Conservation (phyloP, 2,797 vertebrate genomes). For the Phrynocephalus guinanensis region DNA sequence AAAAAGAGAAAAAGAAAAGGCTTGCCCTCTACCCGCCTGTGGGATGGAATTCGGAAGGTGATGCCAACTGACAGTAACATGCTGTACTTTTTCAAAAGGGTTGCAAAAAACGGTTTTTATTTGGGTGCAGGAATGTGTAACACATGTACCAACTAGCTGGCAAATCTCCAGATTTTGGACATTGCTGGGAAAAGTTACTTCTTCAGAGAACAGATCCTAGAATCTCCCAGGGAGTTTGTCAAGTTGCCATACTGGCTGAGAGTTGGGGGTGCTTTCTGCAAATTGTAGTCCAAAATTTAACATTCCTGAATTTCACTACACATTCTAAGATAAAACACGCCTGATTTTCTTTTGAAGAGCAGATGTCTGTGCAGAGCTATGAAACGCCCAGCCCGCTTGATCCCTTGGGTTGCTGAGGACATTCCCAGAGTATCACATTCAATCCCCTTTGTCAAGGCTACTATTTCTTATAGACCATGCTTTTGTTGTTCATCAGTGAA, state of each 20-base stretch:
- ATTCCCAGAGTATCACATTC: background rate
- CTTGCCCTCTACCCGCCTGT: background rate
- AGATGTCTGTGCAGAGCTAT: fast-evolving
- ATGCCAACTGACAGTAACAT: constrained; percentile 25
- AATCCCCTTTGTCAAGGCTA: background rate
- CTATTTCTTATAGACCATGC: background rate
- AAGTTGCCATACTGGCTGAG: background rate
- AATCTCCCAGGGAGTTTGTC: background rate
- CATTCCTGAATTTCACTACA: background rate
- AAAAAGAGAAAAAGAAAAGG: no score
- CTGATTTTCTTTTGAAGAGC: background rate
- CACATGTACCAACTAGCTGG: background rate
- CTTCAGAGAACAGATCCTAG: background rate
- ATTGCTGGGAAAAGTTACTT: background rate
- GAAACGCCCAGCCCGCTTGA: background rate
- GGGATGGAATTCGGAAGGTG: background rate
- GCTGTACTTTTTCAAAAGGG: background rate
- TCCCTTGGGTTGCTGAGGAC: background rate
- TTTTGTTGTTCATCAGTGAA: background rate
- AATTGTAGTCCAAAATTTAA: background rate
- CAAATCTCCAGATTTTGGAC: background rate
- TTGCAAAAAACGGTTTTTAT: background rate
- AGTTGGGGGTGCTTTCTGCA: background rate
- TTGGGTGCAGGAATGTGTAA: background rate
- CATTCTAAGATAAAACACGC: background rate